phyloP scores from a whole-genome alignment of 2,797 vertebrate species.

The Balearica regulorum region DNA sequence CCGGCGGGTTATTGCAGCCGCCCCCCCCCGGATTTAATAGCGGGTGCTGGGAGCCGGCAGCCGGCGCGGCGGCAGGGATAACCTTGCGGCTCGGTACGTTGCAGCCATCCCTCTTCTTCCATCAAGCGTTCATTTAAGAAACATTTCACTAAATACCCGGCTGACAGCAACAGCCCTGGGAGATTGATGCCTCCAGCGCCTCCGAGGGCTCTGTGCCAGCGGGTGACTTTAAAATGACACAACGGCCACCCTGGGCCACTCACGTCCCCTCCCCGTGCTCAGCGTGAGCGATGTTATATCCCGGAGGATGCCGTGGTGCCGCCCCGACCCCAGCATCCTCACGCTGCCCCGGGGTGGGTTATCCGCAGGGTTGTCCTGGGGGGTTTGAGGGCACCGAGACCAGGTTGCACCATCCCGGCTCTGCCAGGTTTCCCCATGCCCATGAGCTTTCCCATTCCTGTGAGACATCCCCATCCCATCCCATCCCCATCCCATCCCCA shows the following conservation, averaged over 20 bases:
- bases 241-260: not conserved
- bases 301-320: not conserved
- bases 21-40: too few species aligned
- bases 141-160: conserved; percentile 28
- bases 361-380: not conserved
- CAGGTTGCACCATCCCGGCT: not conserved
- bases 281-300: accelerated
- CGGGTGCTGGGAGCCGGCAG: not conserved
- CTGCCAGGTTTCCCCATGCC: not conserved
- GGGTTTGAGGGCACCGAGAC: not conserved
- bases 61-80: not conserved
- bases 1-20: accelerated
- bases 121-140: conserved; percentile 19
- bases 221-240: not conserved
- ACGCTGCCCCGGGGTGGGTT: not conserved
- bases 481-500: not conserved
- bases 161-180: not conserved
- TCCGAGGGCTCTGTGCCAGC: not conserved
- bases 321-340: not conserved
- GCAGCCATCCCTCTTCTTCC: conserved; percentile 47
- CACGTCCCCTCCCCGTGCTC: not conserved
- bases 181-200: conserved; percentile 18
- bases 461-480: too few species aligned
- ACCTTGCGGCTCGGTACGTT: not conserved
- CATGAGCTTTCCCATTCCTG: not conserved